phyloP scores from a whole-genome alignment of 2,888 invertebrate species.

The Pseudolycoriella hygida region DNA sequence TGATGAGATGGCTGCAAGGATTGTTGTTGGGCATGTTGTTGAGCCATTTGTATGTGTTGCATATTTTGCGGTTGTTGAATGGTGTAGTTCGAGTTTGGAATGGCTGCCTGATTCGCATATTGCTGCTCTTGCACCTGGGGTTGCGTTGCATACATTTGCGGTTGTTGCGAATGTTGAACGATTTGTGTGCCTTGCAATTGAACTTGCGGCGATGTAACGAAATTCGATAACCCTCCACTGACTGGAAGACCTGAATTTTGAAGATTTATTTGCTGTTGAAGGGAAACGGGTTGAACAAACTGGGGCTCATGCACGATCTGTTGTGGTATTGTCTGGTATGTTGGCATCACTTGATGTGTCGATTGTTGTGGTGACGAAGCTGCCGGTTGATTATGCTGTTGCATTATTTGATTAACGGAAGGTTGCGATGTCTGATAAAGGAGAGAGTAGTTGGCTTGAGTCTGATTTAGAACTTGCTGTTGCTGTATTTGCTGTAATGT shows the following conservation, averaged over 20 bases:
- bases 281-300: too few species aligned
- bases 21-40: constrained; percentile 7
- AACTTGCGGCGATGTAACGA: constrained; percentile 23
- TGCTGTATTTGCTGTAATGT: constrained; percentile 27
- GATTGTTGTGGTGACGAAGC: too few species aligned
- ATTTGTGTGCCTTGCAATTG: constrained; percentile 22
- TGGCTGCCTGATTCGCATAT: constrained; percentile 7
- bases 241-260: too few species aligned
- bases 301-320: too few species aligned
- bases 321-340: background rate
- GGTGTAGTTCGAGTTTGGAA: constrained; percentile 11
- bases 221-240: background rate
- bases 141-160: constrained; percentile 31
- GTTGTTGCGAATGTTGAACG: constrained; percentile 9
- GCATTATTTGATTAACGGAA: constrained; percentile 17
- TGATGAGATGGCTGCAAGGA: constrained; percentile 8
- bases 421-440: constrained; percentile 1
- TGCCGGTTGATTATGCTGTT: constrained; percentile 25
- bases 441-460: too few species aligned
- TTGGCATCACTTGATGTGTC: background rate
- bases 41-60: background rate
- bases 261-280: too few species aligned
- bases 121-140: constrained; percentile 14
- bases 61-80: constrained; percentile 8
- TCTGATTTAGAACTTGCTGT: constrained; percentile 13